Base-by-base conservation (phyloP, 2,797 vertebrate genomes). In the Garrulus glandarius region DNA sequence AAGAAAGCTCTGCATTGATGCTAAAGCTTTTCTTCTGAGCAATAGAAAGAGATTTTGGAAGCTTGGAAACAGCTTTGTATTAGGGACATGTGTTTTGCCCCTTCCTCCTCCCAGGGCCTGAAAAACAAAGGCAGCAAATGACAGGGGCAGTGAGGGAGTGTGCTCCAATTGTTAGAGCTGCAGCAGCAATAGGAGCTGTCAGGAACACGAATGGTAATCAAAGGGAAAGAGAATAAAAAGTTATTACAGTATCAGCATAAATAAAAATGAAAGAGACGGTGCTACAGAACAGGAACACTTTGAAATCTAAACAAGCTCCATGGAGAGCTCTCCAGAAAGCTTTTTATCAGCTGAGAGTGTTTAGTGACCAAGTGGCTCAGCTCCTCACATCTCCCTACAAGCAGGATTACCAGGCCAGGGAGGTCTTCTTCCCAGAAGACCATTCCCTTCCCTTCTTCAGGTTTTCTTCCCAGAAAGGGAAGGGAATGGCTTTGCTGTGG, bases 1-100 rank as follows among this genome's bases (percentile, higher is more conserved):
- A 77, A 96, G 85, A 94, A 96, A 96, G 87, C 56, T 93, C 77
- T 93, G 95, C 80, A 95, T 76, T 93, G 84, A 95, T 75, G 77
- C 68, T 70, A 36, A 77, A 30, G 82, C 60, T 92, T 61, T 95
- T 95, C 88, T 95, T 41, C 52, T 89, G 63, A 82, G 83, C 94
- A 80, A 71, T 3, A 79, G 74, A 95, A 76, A 92, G 74, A 87
- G 76, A 52, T 89, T 97, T 94, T 76, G 89, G 88, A 96, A 96
- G 95, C 91, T 24, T 92, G 87, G 81, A 96, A 96, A 87, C 64
- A 53, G 72, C 65, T 96, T 83, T 96, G 50, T 76, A 56, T 80
- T 23, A 68, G 52, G 49, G 75, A 89, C 29, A 13, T 11, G 63
- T 52, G 52, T 79, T 95, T 69, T 90, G 86, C 92, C 77, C 85